A percentile compares a stretch with the other conserved stretches of the same genome.
phyloP scores from a whole-genome alignment of 1,140 invertebrate genomes.

The Achroia grisella region DNA sequence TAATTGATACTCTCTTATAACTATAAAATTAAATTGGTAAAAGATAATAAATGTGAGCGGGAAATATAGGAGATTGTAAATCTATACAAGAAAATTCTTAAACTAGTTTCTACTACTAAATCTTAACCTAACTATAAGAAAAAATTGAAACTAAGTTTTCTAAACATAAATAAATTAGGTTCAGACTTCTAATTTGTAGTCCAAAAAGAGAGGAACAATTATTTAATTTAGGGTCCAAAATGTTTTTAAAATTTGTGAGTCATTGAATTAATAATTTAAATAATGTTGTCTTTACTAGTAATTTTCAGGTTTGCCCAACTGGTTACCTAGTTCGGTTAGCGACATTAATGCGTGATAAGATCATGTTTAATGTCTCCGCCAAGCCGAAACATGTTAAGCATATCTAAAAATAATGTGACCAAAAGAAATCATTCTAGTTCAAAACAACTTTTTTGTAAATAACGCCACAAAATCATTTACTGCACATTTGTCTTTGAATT shows the following conservation, averaged over 20 bases:
- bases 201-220: slow-evolving; percentile 45
- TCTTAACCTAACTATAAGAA: slow-evolving; percentile 27
- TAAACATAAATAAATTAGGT: slow-evolving; percentile 61
- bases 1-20: too few species aligned
- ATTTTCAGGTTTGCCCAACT: too few species aligned
- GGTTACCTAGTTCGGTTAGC: too few species aligned
- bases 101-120: slow-evolving; percentile 14
- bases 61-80: slow-evolving; percentile 11
- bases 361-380: too few species aligned
- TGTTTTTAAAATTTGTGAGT: neutral
- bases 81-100: slow-evolving; percentile 25
- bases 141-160: slow-evolving; percentile 23
- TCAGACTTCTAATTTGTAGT: slow-evolving; percentile 69
- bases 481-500: neutral
- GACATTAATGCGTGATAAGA: too few species aligned
- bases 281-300: neutral
- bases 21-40: slow-evolving; percentile 4
- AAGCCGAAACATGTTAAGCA: too few species aligned
- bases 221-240: slow-evolving; percentile 33
- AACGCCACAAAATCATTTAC: slow-evolving; percentile 21
- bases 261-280: too few species aligned
- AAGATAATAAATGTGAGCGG: neutral
- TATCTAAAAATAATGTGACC: too few species aligned
- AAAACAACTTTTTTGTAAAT: too few species aligned
- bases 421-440: too few species aligned